Base-by-base conservation (phyloP, 2,888 invertebrate genomes). In the Megaustenia siamemsis region DNA sequence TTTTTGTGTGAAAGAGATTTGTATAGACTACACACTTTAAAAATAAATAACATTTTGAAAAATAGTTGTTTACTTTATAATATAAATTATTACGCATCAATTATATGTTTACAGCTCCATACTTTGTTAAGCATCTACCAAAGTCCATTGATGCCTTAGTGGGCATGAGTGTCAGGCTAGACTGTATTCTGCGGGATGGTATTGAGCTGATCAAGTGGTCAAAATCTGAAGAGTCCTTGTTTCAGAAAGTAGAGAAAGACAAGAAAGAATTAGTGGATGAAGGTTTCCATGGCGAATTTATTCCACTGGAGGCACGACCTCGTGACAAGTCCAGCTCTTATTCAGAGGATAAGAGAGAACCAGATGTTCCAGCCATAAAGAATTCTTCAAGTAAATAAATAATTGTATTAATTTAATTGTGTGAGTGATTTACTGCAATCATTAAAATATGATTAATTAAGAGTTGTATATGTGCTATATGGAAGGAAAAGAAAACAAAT, bases 121-220 rank as follows among this genome's bases (percentile, higher is more conserved):
- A 91, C 91, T 92, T 92, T 87, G 89, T 91, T 88, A 91, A 92
- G 77, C 91, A 92, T 76, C 88, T 92, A 66, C 92, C 92, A 40
- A 89, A 87, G 10, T 89, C 91, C 63, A 89, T 92, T 43, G 92
- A 92, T 75, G 91, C 92, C 38, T 90, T 92, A 89, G 90, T 91
- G 83, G 93, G 93, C 32, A 90, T 90, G 73, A 91, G 92, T 82
- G 88, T 92, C 45, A 90, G 91, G 75, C 89, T 93, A 79, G 91
- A 91, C 86, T 98, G 98, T 94, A 97, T 97, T 94, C 97, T 98
- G 35, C 96, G 97, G 83, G 95, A 90, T 12, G 89, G 90, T 35
- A 87, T 90, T 21, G 90, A 90, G 69, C 87, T 91, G 35, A 86
- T 91, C 40, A 88, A 90, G 53, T 88, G 87, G 88, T 88, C 89